Evolutionary conservation across 2,888 invertebrate genomes (phyloP).

Genomic region (Labia minor): DNA sequence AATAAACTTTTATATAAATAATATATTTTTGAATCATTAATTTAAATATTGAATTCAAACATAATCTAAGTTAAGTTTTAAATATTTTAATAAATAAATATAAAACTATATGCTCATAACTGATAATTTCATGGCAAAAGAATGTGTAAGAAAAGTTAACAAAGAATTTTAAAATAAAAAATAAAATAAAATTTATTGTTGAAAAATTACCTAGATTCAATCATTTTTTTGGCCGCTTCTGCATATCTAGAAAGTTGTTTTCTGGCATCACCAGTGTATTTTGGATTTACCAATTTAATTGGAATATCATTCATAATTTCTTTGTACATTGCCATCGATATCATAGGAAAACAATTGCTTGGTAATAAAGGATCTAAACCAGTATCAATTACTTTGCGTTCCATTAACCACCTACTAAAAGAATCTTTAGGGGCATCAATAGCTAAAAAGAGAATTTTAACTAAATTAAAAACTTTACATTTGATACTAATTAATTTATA

Average conservation of each 20-base stretch:
- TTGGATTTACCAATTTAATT: constrained; percentile 87
- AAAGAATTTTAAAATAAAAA: no score
- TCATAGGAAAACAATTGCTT: constrained; percentile 81
- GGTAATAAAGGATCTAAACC: constrained; percentile 87
- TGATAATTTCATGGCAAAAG: no score
- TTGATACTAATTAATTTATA: no score
- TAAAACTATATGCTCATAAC: no score
- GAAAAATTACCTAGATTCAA: constrained; percentile 68
- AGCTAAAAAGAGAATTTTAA: constrained; percentile 32
- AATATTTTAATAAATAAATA: no score
- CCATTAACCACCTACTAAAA: constrained; percentile 93
- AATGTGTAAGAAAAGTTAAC: no score
- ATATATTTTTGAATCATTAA: no score
- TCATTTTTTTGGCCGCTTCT: constrained; percentile 93
- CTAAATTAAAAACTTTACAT: no score
- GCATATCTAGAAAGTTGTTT: constrained; percentile 89
- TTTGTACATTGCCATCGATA: constrained; percentile 88
- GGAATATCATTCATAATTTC: constrained; percentile 98
- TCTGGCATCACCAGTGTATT: constrained; percentile 88
- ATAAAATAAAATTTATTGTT: no score
- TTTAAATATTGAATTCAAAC: no score
- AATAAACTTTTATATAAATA: no score
- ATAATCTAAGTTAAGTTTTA: no score
- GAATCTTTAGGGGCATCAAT: constrained; percentile 95
- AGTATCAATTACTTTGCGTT: constrained; percentile 80